phyloP scores from a whole-genome alignment of 2,888 invertebrate genomes.

The Callinectes sapidus region DNA sequence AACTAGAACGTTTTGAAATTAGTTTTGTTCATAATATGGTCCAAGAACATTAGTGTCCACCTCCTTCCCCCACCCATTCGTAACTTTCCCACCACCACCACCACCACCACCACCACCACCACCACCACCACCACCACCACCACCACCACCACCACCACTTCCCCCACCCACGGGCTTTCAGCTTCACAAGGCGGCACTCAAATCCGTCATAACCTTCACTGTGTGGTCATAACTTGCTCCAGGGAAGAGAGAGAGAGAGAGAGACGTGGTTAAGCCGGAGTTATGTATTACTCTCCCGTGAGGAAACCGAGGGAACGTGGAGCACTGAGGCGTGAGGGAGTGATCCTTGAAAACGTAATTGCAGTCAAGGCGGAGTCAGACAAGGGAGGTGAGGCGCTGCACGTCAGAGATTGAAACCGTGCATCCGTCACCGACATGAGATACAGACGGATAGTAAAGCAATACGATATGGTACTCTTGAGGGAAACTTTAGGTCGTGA shows the following conservation, averaged over 20 bases:
- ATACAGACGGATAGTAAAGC: background rate
- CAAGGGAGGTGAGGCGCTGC: background rate
- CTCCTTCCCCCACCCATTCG: background rate
- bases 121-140: background rate
- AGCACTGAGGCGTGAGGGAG: slow-evolving; percentile 22
- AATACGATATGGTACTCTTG: background rate
- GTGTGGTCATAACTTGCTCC: background rate
- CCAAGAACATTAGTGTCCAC: background rate
- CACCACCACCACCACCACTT: background rate
- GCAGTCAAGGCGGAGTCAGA: background rate
- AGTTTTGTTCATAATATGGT: background rate
- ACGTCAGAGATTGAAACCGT: background rate
- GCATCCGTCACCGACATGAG: background rate
- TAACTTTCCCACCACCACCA: too few species aligned
- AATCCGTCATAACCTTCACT: background rate
- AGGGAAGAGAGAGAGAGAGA: background rate
- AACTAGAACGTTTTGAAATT: too few species aligned
- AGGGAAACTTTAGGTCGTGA: background rate
- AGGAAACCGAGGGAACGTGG: background rate
- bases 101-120: background rate
- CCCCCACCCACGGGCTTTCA: background rate
- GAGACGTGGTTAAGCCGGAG: background rate
- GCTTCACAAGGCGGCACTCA: background rate
- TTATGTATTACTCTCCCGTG: background rate
- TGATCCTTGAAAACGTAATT: slow-evolving; percentile 3